Base-by-base conservation (phyloP, 1,140 invertebrate genomes). In the Pseudomyrmex concolor region DNA sequence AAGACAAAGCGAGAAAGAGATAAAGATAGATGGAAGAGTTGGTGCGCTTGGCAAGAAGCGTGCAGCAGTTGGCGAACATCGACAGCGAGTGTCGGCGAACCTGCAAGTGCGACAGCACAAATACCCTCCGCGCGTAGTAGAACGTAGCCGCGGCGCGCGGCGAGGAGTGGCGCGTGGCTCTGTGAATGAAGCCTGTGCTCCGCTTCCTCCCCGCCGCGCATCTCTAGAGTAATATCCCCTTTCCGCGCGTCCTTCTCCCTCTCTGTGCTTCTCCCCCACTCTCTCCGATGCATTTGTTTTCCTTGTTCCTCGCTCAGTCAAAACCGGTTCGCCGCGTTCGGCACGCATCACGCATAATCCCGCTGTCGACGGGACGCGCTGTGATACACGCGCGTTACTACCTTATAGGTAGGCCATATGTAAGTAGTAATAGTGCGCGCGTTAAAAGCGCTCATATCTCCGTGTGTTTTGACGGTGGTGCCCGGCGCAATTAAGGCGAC, bases 121-220 rank as follows among this genome's bases (percentile, higher is more conserved):
- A 86, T 84, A 85, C 86, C 34, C 34, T 34, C 34, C 82, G 17
- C 76, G 84, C 67, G 72, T 89, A 85, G 87, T 87, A 78, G 59
- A 86, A 84, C 80, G 86, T 84, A 70, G 73, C 34, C 25, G 12
- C 12, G 22, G 76, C 34, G 51, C 43, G 59, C 70, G 72, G 60
- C 50, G 13, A 7, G 51, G 50, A 25, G 62, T 34, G 74, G 63
- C 74, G 74, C 43, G 50, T 68, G 50, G 62, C 84, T 72, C 73
- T 67, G 84, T 88, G 86, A 85, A 88, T 87, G 86, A 86, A 87
- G 84, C 59, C 82, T 82, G 25, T n/a, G 72, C 80, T 72, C 67
- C 83, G 55, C 74, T 71, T 57, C 70, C 66, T 77, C 60, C 83
- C 64, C 66, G 34, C 15, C 59, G 51, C 22, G 17, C 22, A 13